Evolutionary conservation across 2,113 vertebrate species (phyloP).

Genomic region (Rattus rattus): DNA sequence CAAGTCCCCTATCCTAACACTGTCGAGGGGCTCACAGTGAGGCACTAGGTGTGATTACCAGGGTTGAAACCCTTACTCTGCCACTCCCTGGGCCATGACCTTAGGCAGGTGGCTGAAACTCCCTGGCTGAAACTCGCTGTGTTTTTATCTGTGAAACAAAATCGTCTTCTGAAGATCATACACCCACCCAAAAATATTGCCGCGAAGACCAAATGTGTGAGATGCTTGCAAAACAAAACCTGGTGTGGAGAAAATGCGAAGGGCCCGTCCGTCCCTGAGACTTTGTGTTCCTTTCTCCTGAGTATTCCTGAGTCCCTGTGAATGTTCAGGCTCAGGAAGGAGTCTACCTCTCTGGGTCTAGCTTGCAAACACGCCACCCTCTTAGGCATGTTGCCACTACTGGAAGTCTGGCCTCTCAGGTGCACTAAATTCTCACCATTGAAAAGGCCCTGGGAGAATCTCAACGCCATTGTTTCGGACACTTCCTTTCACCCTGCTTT

Average conservation of each 20-base stretch:
- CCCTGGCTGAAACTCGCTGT: too few relatives aligned
- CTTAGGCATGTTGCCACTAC: background rate
- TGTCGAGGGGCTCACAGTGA: background rate
- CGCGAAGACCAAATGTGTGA: background rate
- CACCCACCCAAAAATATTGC: background rate
- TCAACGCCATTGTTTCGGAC: constrained; percentile 78
- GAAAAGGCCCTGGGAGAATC: constrained; percentile 79
- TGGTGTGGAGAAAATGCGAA: background rate
- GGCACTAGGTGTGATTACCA: background rate
- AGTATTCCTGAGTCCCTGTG: background rate
- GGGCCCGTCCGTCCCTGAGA: background rate
- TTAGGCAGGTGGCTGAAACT: background rate
- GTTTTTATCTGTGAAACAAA: background rate
- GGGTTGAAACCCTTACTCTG: background rate
- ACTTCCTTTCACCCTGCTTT: constrained; percentile 80
- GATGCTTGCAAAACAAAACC: background rate
- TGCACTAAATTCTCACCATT: constrained; percentile 77
- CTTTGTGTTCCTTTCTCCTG: background rate
- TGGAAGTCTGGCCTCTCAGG: constrained; percentile 33
- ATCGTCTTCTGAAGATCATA: background rate
- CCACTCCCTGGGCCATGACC: background rate
- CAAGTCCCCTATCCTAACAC: background rate
- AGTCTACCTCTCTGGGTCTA: background rate
- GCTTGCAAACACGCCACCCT: constrained; percentile 2
- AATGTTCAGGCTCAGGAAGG: background rate